Conservation (phyloP, 2,113 vertebrate species). For the Rissa tridactyla region DNA sequence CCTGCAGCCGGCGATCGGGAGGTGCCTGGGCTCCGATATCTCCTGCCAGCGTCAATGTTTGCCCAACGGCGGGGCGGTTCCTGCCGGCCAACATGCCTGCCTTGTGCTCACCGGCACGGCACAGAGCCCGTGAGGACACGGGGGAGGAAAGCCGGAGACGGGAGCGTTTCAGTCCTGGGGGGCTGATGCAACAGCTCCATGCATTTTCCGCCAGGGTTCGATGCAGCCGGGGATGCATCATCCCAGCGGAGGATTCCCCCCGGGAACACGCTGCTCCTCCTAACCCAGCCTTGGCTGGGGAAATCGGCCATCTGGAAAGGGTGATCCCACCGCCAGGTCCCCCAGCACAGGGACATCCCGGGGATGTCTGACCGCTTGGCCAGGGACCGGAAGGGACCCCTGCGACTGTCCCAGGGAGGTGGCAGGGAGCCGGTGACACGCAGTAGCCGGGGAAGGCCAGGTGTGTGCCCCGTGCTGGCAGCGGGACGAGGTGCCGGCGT, state of each 20-base stretch:
- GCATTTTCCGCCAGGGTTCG: accelerated
- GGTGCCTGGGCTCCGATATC: not conserved
- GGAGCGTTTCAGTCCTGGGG: not conserved
- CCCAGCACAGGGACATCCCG: accelerated
- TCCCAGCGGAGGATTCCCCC: not conserved
- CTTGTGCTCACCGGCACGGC: not conserved
- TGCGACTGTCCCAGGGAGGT: not conserved
- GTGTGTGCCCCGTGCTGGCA: too few species aligned
- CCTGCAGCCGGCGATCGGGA: not conserved
- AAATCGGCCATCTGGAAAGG: not conserved
- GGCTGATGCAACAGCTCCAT: not conserved
- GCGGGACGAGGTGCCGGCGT: accelerated
- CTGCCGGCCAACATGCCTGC: not conserved
- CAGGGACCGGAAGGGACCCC: not conserved
- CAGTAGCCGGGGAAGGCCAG: not conserved
- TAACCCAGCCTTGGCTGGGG: not conserved
- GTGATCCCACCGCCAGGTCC: accelerated
- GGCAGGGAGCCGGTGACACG: not conserved
- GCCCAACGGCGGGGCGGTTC: not conserved
- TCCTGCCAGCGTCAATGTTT: not conserved
- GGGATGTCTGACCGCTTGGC: not conserved
- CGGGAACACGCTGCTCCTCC: not conserved
- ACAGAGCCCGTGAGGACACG: accelerated
- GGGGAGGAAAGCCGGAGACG: not conserved
- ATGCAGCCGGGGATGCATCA: not conserved